Percentiles rank a stretch among this genome's conserved stretches.
These are phyloP conservation scores for Desmophyllum pertusum DNA, from an alignment of 92 coral and sea anemone species.

Conservation along the genomic window DNA sequence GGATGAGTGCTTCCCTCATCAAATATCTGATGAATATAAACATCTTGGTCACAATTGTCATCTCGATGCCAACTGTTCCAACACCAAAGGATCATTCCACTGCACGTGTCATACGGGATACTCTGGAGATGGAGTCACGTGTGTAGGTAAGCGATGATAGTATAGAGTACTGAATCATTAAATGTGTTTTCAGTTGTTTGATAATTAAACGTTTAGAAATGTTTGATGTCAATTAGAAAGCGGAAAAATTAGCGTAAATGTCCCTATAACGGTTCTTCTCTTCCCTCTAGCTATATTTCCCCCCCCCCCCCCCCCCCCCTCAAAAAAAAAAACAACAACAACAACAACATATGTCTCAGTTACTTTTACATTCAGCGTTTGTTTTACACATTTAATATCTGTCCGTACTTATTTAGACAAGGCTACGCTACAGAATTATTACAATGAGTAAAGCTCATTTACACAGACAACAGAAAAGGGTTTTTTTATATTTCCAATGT, in stretches of 20 bases:
- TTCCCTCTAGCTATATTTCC: neutral
- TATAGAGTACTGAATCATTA: neutral
- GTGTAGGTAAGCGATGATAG: conserved; percentile 31
- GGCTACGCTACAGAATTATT: no score
- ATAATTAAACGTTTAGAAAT: neutral
- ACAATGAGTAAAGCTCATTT: no score
- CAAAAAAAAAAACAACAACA: no score
- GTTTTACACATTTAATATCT: no score
- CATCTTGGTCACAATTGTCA: conserved; percentile 47
- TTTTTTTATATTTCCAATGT: no score
- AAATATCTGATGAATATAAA: neutral
- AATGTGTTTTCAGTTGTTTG: neutral
- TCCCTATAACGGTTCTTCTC: neutral
- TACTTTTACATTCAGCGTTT: no score
- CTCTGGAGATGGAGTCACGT: conserved; percentile 79
- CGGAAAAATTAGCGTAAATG: no score
- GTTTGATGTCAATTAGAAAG: neutral
- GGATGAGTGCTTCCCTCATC: conserved; percentile 29
- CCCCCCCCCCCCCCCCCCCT: no score
- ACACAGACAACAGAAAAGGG: no score
- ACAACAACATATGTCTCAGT: no score
- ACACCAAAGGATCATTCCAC: conserved; percentile 85
- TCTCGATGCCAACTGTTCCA: conserved; percentile 71
- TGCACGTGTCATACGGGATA: conserved; percentile 79
- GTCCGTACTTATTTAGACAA: no score